Evolutionary conservation across 2,113 vertebrate genomes (phyloP), one percentile per base, ranked within the genome.

Genomic region (Myiopsitta monachus): DNA sequence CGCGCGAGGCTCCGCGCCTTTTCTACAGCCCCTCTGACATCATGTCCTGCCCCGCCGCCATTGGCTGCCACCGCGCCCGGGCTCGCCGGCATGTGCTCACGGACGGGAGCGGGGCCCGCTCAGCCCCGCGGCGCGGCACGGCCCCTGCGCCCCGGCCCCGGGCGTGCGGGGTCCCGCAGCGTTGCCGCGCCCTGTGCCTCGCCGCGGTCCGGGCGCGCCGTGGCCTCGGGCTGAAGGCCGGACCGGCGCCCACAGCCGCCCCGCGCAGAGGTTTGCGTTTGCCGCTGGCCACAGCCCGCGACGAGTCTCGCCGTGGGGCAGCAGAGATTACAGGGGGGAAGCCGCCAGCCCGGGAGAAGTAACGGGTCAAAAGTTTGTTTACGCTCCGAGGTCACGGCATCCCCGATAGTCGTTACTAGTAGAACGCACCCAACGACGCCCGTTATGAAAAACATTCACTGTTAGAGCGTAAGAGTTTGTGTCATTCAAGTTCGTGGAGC

Each of bases 21-120:
- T 99, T 99, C 99, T 99, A 99, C 98, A 97, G 98, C 98, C 98
- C 97, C 97, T 96, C 97, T 98, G 98, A 98, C 98, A 99, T 99
- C 99, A 99, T 98, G 97, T 97, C 98, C 98, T 98, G 98, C 97
- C 95, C 96, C 96, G 84, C 97, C 97, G 96, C 97, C 98, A 99
- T 99, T 99, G 99, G 99, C 98, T 98, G 97, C 85, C 77, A 69
- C 83, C 93, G 96, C 97, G 96, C 97, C 96, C 94, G 96, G 98
- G 96, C 96, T 88, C 83, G 94, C 96, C 94, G 96, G 96, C 97
- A 97, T 97, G 98, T 98, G 98, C 97, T 97, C 91, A 95, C 94
- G 95, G 96, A 94, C 92, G 96, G 96, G 95, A 94, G 91, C 95
- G 11, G 54, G 54, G 54, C 30, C 54, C 54, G 54, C 30, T 55